Evolutionary conservation across 2,888 invertebrate genomes (phyloP).

Genomic region (Tachina fera): DNA sequence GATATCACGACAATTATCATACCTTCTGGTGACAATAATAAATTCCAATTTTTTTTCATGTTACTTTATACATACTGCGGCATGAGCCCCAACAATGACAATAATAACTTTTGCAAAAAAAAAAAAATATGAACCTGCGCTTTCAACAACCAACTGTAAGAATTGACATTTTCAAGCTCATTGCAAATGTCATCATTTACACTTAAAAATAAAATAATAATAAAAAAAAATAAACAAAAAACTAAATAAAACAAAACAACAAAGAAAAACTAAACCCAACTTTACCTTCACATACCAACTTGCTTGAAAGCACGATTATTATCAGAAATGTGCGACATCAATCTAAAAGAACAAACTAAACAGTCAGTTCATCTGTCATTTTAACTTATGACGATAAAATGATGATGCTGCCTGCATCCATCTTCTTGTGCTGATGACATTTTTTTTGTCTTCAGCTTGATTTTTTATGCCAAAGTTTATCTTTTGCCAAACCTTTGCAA

Average conservation of each 20-base stretch:
- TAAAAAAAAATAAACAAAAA: constrained; percentile 10
- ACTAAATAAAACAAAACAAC: neutral
- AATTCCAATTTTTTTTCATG: neutral
- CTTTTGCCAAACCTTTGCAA: constrained; percentile 25
- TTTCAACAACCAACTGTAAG: constrained; percentile 46
- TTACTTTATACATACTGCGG: neutral
- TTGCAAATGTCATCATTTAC: constrained; percentile 64
- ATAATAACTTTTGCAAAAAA: neutral
- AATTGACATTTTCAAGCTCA: constrained; percentile 69
- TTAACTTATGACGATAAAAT: constrained; percentile 12
- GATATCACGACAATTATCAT: neutral
- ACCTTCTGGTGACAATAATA: neutral
- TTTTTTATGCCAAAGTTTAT: constrained; percentile 18
- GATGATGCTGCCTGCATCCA: constrained; percentile 4
- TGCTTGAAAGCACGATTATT: constrained; percentile 12
- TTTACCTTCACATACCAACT: constrained; percentile 46
- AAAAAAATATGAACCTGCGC: constrained; percentile 17
- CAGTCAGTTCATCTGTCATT: constrained; percentile 16
- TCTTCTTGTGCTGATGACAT: constrained; percentile 51
- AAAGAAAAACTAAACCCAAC: constrained; percentile 29
- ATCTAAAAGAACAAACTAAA: constrained; percentile 13
- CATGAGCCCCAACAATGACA: neutral
- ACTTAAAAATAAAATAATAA: no score
- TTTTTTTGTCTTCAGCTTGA: neutral
- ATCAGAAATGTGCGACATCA: constrained; percentile 25